A percentile compares a stretch with the other conserved stretches of the same genome.
Evolutionary conservation across 2,888 invertebrate species (phyloP).

Genomic region (Mythimna loreyi): DNA sequence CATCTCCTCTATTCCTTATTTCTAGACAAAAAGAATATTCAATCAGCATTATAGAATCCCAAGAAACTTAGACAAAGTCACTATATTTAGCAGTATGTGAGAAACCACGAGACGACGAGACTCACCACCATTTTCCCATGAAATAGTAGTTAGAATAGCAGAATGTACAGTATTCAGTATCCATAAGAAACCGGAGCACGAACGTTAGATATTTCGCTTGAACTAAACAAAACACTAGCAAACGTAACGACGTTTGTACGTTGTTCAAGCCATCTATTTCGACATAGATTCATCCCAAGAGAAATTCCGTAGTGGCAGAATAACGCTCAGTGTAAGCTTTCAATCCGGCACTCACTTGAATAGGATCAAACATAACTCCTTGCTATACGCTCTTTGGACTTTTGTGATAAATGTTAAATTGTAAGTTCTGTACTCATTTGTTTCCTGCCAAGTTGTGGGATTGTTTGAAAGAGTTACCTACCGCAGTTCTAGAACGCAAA

Average conservation of each 20-base stretch:
- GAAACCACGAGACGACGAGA: neutral
- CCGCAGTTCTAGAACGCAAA: too few relatives aligned
- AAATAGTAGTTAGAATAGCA: slow-evolving; percentile 36
- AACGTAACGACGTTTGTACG: slow-evolving; percentile 74
- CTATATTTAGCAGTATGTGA: neutral
- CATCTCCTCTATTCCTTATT: too few relatives aligned
- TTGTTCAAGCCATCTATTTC: slow-evolving; percentile 72
- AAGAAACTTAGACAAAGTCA: too few relatives aligned
- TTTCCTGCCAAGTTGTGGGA: neutral
- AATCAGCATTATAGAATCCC: too few relatives aligned
- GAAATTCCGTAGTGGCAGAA: slow-evolving; percentile 73
- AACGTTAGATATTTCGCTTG: slow-evolving; percentile 67
- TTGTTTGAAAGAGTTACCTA: too few relatives aligned
- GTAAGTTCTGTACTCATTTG: slow-evolving; percentile 19
- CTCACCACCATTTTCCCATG: neutral
- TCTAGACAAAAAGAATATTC: too few relatives aligned
- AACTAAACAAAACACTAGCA: slow-evolving; percentile 67
- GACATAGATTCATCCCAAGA: slow-evolving; percentile 75
- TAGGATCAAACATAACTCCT: slow-evolving; percentile 63
- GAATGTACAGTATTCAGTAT: slow-evolving; percentile 52
- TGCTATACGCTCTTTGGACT: slow-evolving; percentile 44
- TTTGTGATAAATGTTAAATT: slow-evolving; percentile 31
- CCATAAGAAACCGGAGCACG: slow-evolving; percentile 62
- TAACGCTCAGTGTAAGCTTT: slow-evolving; percentile 71
- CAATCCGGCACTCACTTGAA: slow-evolving; percentile 69